phyloP scores from a whole-genome alignment of 2,888 invertebrate species.

The Eulithis prunata region DNA sequence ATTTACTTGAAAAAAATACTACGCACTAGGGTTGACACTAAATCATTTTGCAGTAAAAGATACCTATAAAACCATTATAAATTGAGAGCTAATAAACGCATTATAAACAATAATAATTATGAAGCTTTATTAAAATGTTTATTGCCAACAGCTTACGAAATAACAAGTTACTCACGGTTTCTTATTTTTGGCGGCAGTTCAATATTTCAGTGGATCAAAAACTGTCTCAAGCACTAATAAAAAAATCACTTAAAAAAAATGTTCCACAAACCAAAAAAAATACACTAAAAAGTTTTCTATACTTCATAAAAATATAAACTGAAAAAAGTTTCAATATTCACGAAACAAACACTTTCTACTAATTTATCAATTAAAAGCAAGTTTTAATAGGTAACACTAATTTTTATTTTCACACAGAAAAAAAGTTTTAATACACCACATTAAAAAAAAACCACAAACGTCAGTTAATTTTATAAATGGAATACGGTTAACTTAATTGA shows the following conservation, averaged over 20 bases:
- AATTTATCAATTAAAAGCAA: too few relatives aligned
- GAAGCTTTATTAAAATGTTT: neutral
- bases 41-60: too few relatives aligned
- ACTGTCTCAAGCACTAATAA: slow-evolving; percentile 14
- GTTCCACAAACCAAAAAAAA: neutral
- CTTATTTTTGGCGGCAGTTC: slow-evolving; percentile 21
- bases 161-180: slow-evolving; percentile 25
- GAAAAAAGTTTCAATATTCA: too few relatives aligned
- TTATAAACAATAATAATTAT: neutral
- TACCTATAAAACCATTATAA: too few relatives aligned
- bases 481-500: neutral
- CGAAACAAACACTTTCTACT: too few relatives aligned
- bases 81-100: too few relatives aligned
- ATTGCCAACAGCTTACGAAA: slow-evolving; percentile 11
- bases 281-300: slow-evolving; percentile 1
- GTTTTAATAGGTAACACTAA: too few relatives aligned
- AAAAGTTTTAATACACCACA: neutral
- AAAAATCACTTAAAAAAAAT: slow-evolving; percentile 4
- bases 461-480: neutral
- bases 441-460: neutral
- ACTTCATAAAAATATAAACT: neutral
- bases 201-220: slow-evolving; percentile 8
- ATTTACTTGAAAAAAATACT: too few relatives aligned
- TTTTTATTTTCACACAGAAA: neutral
- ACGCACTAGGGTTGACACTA: too few relatives aligned